A percentile compares a stretch with the other conserved stretches of the same genome.
phyloP scores from a whole-genome alignment of 2,113 vertebrate genomes.

The Rhizomys pruinosus region DNA sequence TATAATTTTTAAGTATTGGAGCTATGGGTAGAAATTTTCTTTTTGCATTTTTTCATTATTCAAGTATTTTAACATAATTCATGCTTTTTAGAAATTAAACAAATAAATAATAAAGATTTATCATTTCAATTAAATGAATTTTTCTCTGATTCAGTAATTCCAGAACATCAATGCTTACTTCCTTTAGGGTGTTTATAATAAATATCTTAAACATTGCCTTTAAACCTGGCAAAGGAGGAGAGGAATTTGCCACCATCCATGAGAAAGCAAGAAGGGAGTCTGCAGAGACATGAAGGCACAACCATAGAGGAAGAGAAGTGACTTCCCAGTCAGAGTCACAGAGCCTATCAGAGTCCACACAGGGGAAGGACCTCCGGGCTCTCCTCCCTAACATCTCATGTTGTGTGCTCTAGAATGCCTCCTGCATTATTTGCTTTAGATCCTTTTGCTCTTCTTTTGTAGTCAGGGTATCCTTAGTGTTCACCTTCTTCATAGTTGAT shows the following conservation, averaged over 20 bases:
- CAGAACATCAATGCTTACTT: not conserved
- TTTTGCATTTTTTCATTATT: constrained; percentile 25
- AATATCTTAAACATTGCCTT: not conserved
- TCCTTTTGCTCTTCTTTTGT: not conserved
- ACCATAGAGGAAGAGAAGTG: not conserved
- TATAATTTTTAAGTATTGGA: not conserved
- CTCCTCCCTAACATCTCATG: not conserved
- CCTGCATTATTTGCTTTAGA: not conserved
- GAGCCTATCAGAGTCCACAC: not conserved
- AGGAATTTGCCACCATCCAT: not conserved
- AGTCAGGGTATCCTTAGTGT: not conserved
- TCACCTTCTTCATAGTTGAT: not conserved
- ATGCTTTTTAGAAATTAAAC: constrained; percentile 40
- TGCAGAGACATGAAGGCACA: not conserved
- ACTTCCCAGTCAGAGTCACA: not conserved
- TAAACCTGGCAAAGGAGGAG: not conserved
- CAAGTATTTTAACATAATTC: constrained; percentile 20
- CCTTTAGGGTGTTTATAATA: not conserved
- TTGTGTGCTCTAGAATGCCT: not conserved
- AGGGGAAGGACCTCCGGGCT: not conserved
- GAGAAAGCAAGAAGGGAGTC: not conserved
- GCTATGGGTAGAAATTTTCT: not conserved
- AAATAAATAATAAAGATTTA: constrained; percentile 52
- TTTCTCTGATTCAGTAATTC: constrained; percentile 31
- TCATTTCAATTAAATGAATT: constrained; percentile 20